A percentile compares a stretch with the other conserved stretches of the same genome.
Conservation (phyloP, 2,888 invertebrate species). For the Coenonympha arcania region DNA sequence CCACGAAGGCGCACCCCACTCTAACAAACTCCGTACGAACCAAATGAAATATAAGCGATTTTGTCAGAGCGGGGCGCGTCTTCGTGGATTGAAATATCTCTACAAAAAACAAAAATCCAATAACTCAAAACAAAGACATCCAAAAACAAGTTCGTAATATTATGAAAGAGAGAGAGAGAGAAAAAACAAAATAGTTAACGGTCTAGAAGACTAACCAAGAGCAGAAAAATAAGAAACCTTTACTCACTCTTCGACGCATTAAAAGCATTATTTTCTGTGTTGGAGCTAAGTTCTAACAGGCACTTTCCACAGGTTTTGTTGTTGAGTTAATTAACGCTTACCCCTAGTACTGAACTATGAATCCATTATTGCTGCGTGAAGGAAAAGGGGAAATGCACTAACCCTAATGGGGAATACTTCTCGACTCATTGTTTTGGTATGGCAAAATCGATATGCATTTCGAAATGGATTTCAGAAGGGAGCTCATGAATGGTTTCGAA, state of each 20-base stretch:
- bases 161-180: background rate
- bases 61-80: too few species aligned
- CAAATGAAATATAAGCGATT: too few species aligned
- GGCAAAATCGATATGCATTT: too few species aligned
- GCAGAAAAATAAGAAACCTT: background rate
- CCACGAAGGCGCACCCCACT: too few species aligned
- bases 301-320: background rate
- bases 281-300: background rate
- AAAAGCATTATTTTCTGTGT: slow-evolving; percentile 18
- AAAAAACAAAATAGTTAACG: background rate
- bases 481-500: too few species aligned
- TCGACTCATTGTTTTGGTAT: background rate
- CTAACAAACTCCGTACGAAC: too few species aligned
- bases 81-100: too few species aligned
- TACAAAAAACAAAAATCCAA: too few species aligned
- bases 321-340: slow-evolving; percentile 8
- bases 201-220: background rate
- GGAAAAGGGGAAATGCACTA: slow-evolving; percentile 3
- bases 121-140: too few species aligned
- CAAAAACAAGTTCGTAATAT: too few species aligned
- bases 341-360: background rate
- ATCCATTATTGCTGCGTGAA: slow-evolving; percentile 12
- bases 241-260: background rate
- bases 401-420: slow-evolving; percentile 3
- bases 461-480: too few species aligned